Evolutionary conservation across 2,797 vertebrate genomes (phyloP), one percentile per base, ranked within the genome.

Genomic region (Melanotaenia parkinsoni): DNA sequence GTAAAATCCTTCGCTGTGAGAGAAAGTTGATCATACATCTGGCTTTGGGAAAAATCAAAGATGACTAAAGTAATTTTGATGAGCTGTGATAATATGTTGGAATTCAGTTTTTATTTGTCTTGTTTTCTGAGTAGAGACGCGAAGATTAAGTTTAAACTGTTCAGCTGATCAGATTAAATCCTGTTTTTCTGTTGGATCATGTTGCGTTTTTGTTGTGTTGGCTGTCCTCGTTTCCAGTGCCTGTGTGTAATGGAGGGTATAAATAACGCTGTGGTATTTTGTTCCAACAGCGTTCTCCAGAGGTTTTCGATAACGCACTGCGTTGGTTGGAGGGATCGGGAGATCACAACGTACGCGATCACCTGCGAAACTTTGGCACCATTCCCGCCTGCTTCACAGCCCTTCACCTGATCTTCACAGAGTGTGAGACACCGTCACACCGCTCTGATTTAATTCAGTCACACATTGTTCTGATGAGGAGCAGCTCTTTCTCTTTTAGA

Each of bases 321-420:
- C 54, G 24, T 0, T 98, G 95, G 96, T 64, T 98, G 70, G 91
- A 90, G 70, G 70, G 67, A 0, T 87, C 88, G 0, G 95, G 92
- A 16, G 92, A 92, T 40, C 43, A 65, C 9, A 24, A 0, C 3
- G 67, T 97, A 9, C 69, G 81, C 13, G 62, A 1, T 16, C 81
- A 53, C 0, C 18, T 94, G 8, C 0, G n/a, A 58, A 64, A 85
- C 0, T 72, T 94, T 0, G 90, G 91, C 5, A 24, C 72, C 1
- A 0, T 1, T 0, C 4, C 47, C 3, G 72, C 20, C 5, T 76
- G 93, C 74, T 82, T 63, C 60, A 35, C 63, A 1, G 69, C 86
- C 30, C 85, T 99, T 1, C 88, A 86, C 1, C 37, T 93, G 6
- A 77, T 98, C 76, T 98, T 97, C 79, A 78, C 47, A 5, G 89